phyloP scores from a whole-genome alignment of 2,113 vertebrate genomes.

The Brachyhypopomus occidentalis region DNA sequence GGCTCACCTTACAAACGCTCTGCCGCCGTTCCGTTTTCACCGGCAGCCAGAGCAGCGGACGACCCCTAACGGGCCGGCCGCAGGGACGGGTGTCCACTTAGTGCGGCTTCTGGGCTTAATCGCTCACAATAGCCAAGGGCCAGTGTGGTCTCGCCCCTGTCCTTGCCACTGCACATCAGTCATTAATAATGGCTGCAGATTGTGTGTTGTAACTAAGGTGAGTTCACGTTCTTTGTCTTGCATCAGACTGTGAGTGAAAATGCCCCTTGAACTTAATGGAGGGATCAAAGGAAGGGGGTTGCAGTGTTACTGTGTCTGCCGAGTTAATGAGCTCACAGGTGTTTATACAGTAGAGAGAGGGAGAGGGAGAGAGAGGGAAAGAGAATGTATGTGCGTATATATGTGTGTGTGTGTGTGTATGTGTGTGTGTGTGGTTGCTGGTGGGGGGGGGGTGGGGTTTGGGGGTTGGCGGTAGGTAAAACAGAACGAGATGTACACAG shows the following conservation, averaged over 20 bases:
- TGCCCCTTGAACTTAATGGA: slow-evolving; percentile 15
- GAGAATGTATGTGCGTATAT: background rate
- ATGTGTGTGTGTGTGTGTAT: slow-evolving; percentile 14
- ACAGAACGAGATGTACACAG: background rate
- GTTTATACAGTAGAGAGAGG: slow-evolving; percentile 1
- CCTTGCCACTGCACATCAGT: background rate
- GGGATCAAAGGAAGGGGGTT: slow-evolving; percentile 27
- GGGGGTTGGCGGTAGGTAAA: background rate
- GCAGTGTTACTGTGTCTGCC: slow-evolving; percentile 24
- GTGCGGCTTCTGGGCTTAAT: background rate
- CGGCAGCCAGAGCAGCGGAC: slow-evolving; percentile 16
- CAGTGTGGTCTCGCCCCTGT: slow-evolving; percentile 12
- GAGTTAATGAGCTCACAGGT: slow-evolving; percentile 40
- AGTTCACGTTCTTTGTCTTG: background rate
- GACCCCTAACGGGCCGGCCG: background rate
- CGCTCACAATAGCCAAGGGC: background rate
- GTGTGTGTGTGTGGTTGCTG: slow-evolving; percentile 13
- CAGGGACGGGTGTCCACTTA: background rate
- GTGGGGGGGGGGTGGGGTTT: too few species aligned
- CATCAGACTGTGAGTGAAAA: slow-evolving; percentile 21
- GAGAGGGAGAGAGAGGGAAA: background rate
- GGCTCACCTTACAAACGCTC: slow-evolving; percentile 45
- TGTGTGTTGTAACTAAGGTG: background rate
- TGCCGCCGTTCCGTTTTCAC: slow-evolving; percentile 11
- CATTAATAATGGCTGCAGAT: slow-evolving; percentile 7